Evolutionary conservation across 37 sponge, comb jelly and placozoan species (phyloP).

Genomic region (Mnemiopsis leidyi): DNA sequence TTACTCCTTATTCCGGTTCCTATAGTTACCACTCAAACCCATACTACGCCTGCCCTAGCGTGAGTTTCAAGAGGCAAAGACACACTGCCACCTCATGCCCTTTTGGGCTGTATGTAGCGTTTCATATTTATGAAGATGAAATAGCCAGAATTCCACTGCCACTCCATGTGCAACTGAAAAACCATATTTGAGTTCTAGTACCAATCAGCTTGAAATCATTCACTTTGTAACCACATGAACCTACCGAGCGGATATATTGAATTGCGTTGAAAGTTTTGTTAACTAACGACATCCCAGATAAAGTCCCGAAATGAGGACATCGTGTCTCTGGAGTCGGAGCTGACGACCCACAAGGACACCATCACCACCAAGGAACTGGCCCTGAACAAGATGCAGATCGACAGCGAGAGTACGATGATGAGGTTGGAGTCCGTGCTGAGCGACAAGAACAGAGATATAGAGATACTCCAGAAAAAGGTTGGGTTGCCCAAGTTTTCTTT

Average conservation of each 20-base stretch:
- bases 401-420: neutral
- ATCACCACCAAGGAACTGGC: conserved; percentile 48
- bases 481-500: neutral
- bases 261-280: too few relatives aligned
- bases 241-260: too few relatives aligned
- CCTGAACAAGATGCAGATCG: conserved; percentile 31
- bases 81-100: too few relatives aligned
- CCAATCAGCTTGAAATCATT: too few relatives aligned
- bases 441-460: conserved; percentile 26
- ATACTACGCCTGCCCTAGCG: neutral
- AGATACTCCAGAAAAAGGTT: conserved; percentile 62
- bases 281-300: too few relatives aligned
- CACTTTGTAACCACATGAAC: too few relatives aligned
- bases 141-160: too few relatives aligned
- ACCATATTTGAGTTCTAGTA: too few relatives aligned
- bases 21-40: neutral
- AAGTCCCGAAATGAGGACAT: conserved; percentile 58
- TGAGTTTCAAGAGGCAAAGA: neutral
- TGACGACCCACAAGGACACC: conserved; percentile 54
- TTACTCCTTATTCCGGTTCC: neutral
- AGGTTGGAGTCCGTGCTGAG: neutral
- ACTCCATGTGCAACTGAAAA: too few relatives aligned
- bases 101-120: too few relatives aligned
- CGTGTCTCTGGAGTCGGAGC: conserved; percentile 50
- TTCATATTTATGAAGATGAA: too few relatives aligned